These are phyloP conservation scores for Clarias magur DNA, from an alignment of 2,113 vertebrate genomes.

Conservation along the genomic window DNA sequence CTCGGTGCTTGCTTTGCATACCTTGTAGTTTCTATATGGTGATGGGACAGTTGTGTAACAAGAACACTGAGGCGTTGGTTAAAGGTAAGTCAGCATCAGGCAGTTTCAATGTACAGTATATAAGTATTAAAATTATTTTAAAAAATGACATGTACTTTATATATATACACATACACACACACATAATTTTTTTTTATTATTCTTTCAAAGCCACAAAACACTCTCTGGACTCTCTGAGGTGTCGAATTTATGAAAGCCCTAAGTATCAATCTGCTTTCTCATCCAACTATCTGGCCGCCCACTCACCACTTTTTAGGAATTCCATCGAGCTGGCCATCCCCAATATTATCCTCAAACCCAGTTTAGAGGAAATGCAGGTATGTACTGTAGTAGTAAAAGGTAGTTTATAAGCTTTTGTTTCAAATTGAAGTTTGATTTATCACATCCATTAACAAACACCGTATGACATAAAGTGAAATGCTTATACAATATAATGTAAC, in stretches of 20 bases:
- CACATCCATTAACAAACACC: too few species aligned
- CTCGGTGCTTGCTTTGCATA: constrained; percentile 79
- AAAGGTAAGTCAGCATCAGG: constrained; percentile 70
- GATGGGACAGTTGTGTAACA: constrained; percentile 78
- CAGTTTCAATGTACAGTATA: too few species aligned
- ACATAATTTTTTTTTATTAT: too few species aligned
- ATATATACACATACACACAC: too few species aligned
- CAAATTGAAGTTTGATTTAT: too few species aligned
- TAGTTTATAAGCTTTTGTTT: neutral
- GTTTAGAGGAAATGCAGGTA: constrained; percentile 82
- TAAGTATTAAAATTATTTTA: too few species aligned
- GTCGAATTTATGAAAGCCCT: constrained; percentile 63
- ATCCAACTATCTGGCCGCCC: constrained; percentile 29
- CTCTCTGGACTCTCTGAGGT: constrained; percentile 75
- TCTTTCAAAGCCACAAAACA: constrained; percentile 71
- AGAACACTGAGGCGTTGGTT: constrained; percentile 79
- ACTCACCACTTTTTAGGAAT: constrained; percentile 74
- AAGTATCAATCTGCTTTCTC: constrained; percentile 59
- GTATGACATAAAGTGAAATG: too few species aligned
- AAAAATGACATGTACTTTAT: too few species aligned
- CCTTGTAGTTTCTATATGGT: constrained; percentile 77
- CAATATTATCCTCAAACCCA: constrained; percentile 77
- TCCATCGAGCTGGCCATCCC: constrained; percentile 78
- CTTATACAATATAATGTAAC: too few species aligned
- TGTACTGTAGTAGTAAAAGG: neutral